Conservation (phyloP, 1,140 invertebrate genomes). For the Scylla paramamosain region DNA sequence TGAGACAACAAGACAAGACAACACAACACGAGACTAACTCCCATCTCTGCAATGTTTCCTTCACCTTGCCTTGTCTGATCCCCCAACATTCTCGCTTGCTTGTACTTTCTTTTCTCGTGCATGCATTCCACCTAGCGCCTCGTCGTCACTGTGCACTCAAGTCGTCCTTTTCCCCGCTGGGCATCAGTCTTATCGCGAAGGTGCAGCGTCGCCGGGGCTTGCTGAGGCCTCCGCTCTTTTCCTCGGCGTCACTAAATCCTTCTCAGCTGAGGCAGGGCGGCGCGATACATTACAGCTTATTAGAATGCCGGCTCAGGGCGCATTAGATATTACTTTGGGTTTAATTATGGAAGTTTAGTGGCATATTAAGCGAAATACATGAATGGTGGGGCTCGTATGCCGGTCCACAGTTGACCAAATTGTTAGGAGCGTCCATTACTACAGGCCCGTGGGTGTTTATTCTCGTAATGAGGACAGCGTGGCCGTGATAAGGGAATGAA, state of each 20-base stretch:
- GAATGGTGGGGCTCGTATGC: background rate
- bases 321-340: conserved; percentile 15
- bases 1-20: too few species aligned
- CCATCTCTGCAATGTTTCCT: background rate
- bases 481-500: background rate
- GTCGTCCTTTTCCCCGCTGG: background rate
- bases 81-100: background rate
- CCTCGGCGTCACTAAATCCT: background rate
- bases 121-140: background rate
- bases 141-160: background rate
- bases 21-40: background rate
- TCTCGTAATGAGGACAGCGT: conserved; percentile 5
- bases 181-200: background rate
- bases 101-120: background rate
- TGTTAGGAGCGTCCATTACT: conserved; percentile 6
- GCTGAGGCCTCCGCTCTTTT: background rate
- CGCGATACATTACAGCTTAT: conserved; percentile 6
- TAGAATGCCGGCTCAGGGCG: background rate
- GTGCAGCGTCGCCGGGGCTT: background rate
- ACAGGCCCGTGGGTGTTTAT: background rate
- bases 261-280: conserved; percentile 3
- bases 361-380: conserved; percentile 13
- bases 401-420: background rate
- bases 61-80: background rate
- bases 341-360: conserved; percentile 3